Conservation (phyloP, 2,888 invertebrate species). For the Drosophila robusta region DNA sequence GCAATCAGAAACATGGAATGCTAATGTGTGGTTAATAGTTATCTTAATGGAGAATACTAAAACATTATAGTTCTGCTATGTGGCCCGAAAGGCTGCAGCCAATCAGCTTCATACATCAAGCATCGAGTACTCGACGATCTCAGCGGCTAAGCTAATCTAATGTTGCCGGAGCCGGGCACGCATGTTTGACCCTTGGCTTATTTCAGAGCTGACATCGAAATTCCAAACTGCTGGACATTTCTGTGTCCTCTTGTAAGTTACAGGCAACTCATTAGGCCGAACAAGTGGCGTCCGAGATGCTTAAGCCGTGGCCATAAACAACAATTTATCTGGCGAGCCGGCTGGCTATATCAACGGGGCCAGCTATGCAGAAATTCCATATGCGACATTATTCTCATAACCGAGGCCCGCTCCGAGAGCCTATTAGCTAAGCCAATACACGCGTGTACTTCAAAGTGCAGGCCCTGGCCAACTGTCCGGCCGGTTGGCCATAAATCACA, state of each 20-base stretch:
- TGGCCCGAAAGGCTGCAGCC: not conserved
- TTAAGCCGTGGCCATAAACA: conserved; percentile 64
- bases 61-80: not conserved
- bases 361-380: conserved; percentile 75
- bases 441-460: conserved; percentile 68
- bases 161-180: conserved; percentile 19
- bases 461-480: conserved; percentile 18
- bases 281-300: conserved; percentile 56
- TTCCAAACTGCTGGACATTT: conserved; percentile 52
- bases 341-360: conserved; percentile 50
- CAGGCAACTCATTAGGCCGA: conserved; percentile 64
- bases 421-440: conserved; percentile 77
- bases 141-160: conserved; percentile 16
- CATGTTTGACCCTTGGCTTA: conserved; percentile 59
- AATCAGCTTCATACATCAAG: not conserved
- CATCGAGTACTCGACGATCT: not conserved
- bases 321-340: conserved; percentile 44
- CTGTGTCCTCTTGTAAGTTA: conserved; percentile 39
- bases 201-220: conserved; percentile 56
- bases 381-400: conserved; percentile 77
- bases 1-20: too few relatives aligned
- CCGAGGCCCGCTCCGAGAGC: conserved; percentile 50
- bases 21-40: not conserved
- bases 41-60: not conserved
- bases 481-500: conserved; percentile 66